These are phyloP conservation scores for Tetragnatha versicolor DNA, from an alignment of 1,140 invertebrate species.

Conservation along the genomic window DNA sequence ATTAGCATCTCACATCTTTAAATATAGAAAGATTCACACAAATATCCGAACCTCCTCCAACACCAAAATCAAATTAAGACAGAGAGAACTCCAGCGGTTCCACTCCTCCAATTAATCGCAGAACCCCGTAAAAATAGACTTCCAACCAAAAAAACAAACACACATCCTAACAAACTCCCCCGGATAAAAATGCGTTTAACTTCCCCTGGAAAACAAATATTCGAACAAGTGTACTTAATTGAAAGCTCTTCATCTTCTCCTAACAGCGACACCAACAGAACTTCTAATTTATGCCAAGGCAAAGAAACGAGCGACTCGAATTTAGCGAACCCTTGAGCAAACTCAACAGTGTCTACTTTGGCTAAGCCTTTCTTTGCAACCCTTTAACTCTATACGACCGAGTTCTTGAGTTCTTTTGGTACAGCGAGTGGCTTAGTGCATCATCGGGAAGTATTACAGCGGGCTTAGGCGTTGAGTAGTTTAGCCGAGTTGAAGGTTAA, in stretches of 20 bases:
- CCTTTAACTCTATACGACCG: not conserved
- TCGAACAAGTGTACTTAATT: too few species aligned
- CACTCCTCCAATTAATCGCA: too few species aligned
- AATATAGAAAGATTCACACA: too few species aligned
- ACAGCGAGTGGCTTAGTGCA: slow-evolving; percentile 8
- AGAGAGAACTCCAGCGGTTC: too few species aligned
- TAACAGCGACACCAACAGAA: not conserved
- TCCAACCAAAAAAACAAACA: too few species aligned
- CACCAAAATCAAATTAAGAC: too few species aligned
- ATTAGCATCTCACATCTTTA: too few species aligned
- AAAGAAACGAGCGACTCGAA: not conserved
- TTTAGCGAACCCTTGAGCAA: not conserved
- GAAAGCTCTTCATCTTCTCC: not conserved
- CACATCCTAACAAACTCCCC: too few species aligned
- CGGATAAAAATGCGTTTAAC: too few species aligned
- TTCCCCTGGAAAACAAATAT: too few species aligned
- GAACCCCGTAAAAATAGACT: too few species aligned
- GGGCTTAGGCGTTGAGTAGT: slow-evolving; percentile 1
- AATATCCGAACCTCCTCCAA: too few species aligned
- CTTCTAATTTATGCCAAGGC: slow-evolving; percentile 9
- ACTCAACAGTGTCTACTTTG: not conserved
- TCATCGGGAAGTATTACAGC: not conserved
- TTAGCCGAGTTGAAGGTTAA: not conserved
- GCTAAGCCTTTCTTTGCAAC: not conserved
- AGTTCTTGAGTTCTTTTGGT: not conserved